Base-by-base conservation (phyloP, 35 echinoderm and acorn worm species). In the Ptychodera flava region DNA sequence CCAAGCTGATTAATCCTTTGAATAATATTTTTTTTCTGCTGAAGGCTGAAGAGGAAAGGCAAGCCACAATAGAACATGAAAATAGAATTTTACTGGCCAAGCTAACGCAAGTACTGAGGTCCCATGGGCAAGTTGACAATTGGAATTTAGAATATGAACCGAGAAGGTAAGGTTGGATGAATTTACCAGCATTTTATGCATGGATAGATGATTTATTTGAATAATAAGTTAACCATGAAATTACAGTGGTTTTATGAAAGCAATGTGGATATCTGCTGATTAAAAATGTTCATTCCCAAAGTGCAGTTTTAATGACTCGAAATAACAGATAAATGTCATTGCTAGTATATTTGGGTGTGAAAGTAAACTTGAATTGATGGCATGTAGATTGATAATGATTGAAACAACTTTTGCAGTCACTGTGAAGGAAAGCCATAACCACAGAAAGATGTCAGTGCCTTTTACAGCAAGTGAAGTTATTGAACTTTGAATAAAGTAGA, bases 91-190 rank as follows among this genome's bases (percentile, higher is more conserved):
- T 97, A 6, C 82, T 97, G 31, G 91, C 91, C 30, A 97, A 97
- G 80, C 82, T 97, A 34, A 93, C 94, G 27, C 93, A 93, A 29
- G 89, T 97, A 33, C 85, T 97, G 35, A 76, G 91, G 33, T 97
- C 94, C 75, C 85, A 83, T 45, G 94, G 94, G 12, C 85, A 88
- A 16, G n/a, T 93, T 12, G 94, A 97, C 79, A 97, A 97, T 80
- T 97, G 94, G 94, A 97, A 97, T 81, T 90, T 88, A 36, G 94
- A 97, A 33, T 91, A 91, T 93, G 94, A 97, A 84, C 92, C 94
- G 33, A 93, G 90, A 88, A 93, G 85, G 94, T 97, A 78, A 80
- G 80, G 45, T 64, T n/a, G n/a, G n/a, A n/a, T n/a, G n/a, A n/a
- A n/a, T n/a, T n/a, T n/a, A n/a, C n/a, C n/a, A n/a, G n/a, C n/a